Percentiles rank a stretch among this genome's conserved stretches.
These are phyloP conservation scores for Candoia aspera DNA, from an alignment of 2,113 vertebrate genomes.

Conservation along the genomic window DNA sequence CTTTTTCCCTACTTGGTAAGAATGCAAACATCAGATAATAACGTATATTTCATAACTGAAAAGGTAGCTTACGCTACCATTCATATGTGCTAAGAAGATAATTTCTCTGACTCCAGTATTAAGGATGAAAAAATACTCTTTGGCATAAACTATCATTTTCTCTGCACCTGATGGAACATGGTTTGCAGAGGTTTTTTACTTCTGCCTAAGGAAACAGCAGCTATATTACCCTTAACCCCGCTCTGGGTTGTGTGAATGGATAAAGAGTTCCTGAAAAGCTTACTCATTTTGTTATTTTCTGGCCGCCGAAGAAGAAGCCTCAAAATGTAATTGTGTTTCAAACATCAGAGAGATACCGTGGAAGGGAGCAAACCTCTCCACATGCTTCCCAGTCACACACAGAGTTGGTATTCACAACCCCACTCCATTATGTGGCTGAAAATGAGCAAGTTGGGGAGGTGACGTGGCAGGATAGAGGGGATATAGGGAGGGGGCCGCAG, in stretches of 20 bases:
- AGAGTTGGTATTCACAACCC: background rate
- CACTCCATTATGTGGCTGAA: background rate
- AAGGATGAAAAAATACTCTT: background rate
- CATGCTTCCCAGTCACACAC: background rate
- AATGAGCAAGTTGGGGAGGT: background rate
- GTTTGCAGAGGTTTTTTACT: background rate
- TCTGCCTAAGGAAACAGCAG: background rate
- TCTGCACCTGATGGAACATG: background rate
- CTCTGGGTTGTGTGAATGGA: background rate
- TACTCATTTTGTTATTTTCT: background rate
- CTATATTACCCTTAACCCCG: background rate
- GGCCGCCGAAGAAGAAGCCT: background rate
- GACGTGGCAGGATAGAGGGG: background rate
- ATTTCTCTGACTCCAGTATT: background rate
- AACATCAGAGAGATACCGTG: background rate
- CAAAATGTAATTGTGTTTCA: background rate
- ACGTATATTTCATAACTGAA: background rate
- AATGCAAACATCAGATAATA: background rate
- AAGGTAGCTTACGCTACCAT: background rate
- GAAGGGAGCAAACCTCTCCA: background rate
- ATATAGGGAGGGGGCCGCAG: background rate
- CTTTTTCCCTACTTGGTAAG: background rate
- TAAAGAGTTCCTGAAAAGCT: background rate
- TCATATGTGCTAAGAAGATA: background rate
- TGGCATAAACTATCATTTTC: background rate